These are phyloP conservation scores for Anas platyrhynchos DNA, from an alignment of 2,113 vertebrate species.

Conservation along the genomic window DNA sequence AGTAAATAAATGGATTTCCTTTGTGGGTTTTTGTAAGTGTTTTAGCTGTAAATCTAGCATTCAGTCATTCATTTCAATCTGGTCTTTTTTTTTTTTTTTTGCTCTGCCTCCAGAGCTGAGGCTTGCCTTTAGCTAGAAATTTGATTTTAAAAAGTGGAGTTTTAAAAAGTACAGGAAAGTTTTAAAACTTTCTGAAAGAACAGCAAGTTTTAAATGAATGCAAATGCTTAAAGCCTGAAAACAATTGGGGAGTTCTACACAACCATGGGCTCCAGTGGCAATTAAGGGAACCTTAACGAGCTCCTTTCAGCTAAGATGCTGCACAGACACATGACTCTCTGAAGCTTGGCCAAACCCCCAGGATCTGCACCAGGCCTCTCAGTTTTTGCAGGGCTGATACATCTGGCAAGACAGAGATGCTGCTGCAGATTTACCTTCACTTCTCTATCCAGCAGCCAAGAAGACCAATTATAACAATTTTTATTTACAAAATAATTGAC, in stretches of 20 bases:
- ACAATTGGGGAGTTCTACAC: not conserved
- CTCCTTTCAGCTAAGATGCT: not conserved
- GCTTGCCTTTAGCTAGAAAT: not conserved
- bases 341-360: not conserved
- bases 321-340: not conserved
- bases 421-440: not conserved
- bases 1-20: not conserved
- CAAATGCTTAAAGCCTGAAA: not conserved
- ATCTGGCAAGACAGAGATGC: not conserved
- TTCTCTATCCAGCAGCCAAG: not conserved
- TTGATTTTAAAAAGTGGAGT: not conserved
- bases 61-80: not conserved
- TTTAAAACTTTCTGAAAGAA: not conserved
- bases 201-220: not conserved
- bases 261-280: not conserved
- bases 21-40: not conserved
- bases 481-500: no score
- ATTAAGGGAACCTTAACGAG: not conserved
- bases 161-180: not conserved
- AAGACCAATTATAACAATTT: not conserved
- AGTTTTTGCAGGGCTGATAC: not conserved
- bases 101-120: not conserved
- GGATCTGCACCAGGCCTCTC: not conserved
- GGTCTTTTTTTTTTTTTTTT: not conserved
- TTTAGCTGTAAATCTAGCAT: not conserved